A percentile compares a stretch with the other conserved stretches of the same genome.
Evolutionary conservation across 1,140 invertebrate genomes (phyloP).

Genomic region (silkworm (Bombyx mori)): ASM3026992v2 NC_085112.1:12236501-12237000

Average conservation of each 20-base stretch:
- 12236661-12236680: constrained; percentile 15
- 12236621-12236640: constrained; percentile 17
- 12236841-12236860: constrained; percentile 11
- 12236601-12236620: constrained; percentile 14
- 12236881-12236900: constrained; percentile 20
- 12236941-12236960: constrained; percentile 17
- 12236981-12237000: constrained; percentile 17
- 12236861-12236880: constrained; percentile 15
- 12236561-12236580: constrained; percentile 18
- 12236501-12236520: constrained; percentile 14
- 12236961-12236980: constrained; percentile 21
- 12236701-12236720: constrained; percentile 14
- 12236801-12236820: constrained; percentile 16
- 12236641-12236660: constrained; percentile 14
- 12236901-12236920: constrained; percentile 14
- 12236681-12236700: constrained; percentile 18
- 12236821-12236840: constrained; percentile 11
- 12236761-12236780: constrained; percentile 14
- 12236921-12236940: constrained; percentile 18
- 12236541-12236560: constrained; percentile 18
- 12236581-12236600: constrained; percentile 13
- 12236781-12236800: constrained; percentile 19
- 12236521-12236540: constrained; percentile 10
- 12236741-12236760: constrained; percentile 17
- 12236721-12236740: constrained; percentile 11